Base-by-base conservation (phyloP, 2,113 vertebrate species). In the Amblyornis subalaris region DNA sequence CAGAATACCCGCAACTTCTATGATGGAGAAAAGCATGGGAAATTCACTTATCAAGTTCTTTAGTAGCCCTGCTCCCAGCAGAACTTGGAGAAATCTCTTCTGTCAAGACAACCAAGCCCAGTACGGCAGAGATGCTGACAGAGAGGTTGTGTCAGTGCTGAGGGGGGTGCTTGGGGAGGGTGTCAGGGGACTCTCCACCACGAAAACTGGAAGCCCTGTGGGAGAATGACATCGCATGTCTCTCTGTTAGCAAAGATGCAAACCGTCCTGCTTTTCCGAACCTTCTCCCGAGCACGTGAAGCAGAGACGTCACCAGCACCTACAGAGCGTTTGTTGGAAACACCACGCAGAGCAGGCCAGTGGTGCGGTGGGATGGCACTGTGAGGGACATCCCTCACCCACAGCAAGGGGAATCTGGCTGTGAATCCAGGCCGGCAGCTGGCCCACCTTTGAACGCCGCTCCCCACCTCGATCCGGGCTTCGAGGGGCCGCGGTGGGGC, bases 321-420 rank as follows among this genome's bases (percentile, higher is more conserved):
- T 10, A 8, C 12, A 19, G 42, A 2, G 19, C 0, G 0, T 36
- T 16, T 17, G 2, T 1, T 35, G 75, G 45, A 5, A n/a, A 4
- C 48, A 3, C 8, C 67, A 7, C 48, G 28, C 53, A 12, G 19
- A 18, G 38, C 1, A 0, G 51, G 35, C 17, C 44, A 29, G 44
- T 0, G 2, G 26, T 2, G 36, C 0, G 0, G 14, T 19, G 65
- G 24, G 65, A 25, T 7, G 69, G 69, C 0, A 3, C 55, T 64
- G 40, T 3, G 26, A 24, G 16, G 28, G 47, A 38, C 3, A 6
- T 9, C 31, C 31, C 23, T 57, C 57, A 36, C 0, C 21, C 7
- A 0, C 6, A 7, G 3, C 9, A 22, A 23, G 55, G 38, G 3
- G 22, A 47, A 69, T 9, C 2, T 3, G 47, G 45, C 66, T 90